These are phyloP conservation scores for Melieria picta DNA, from an alignment of 2,888 invertebrate genomes.

Conservation along the genomic window DNA sequence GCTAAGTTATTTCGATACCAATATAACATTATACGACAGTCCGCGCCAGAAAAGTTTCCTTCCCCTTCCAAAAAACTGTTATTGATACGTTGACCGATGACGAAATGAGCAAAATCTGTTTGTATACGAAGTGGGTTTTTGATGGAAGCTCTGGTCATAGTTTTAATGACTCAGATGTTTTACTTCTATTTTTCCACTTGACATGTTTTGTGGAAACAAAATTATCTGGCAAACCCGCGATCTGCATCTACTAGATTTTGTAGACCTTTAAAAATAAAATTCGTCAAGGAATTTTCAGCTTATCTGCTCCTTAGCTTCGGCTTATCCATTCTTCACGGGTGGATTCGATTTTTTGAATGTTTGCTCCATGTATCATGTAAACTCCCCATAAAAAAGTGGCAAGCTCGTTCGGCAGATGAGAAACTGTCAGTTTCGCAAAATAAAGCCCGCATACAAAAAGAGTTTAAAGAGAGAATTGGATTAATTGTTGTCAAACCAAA, in stretches of 20 bases:
- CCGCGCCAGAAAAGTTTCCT: constrained; percentile 15
- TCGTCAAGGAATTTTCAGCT: constrained; percentile 20
- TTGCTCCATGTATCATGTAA: constrained; percentile 1
- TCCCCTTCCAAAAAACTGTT: constrained; percentile 8
- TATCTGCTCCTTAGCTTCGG: too few species aligned
- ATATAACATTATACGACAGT: constrained; percentile 46
- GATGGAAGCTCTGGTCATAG: not conserved
- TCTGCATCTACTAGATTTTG: constrained; percentile 2
- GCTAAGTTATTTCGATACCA: constrained; percentile 47
- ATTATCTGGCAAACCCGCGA: not conserved
- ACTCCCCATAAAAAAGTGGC: too few species aligned
- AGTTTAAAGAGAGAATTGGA: too few species aligned
- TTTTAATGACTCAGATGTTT: not conserved
- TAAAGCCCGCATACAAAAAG: too few species aligned
- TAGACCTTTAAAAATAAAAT: constrained; percentile 16
- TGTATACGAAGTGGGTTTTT: constrained; percentile 3
- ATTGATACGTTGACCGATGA: constrained; percentile 17
- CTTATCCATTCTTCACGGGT: constrained; percentile 13
- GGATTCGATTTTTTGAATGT: constrained; percentile 11
- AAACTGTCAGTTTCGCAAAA: too few species aligned
- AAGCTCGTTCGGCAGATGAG: too few species aligned
- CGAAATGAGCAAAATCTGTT: constrained; percentile 1
- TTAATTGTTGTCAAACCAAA: too few species aligned
- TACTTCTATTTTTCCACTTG: not conserved
- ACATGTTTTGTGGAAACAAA: not conserved